Base-by-base conservation (phyloP, 2,113 vertebrate species). In the Oryzias curvinotus region DNA sequence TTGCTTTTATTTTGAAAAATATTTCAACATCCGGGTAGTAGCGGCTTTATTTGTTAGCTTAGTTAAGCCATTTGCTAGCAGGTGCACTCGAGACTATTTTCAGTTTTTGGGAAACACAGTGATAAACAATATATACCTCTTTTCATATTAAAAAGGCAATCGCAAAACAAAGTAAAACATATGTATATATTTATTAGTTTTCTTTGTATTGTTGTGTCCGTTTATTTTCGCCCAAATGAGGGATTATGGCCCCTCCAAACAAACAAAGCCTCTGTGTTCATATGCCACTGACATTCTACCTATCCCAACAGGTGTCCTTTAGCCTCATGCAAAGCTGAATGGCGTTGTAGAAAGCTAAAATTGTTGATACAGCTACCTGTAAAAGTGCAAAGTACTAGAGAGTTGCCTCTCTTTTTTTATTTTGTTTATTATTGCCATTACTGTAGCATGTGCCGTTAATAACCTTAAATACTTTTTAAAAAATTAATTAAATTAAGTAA, bases 221-320 rank as follows among this genome's bases (percentile, higher is more conserved):
- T 36, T 36, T 36, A 36, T 36, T 36, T 36, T 36, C 36, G 8
- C 8, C 36, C 8, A 36, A 36, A 36, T 36, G 36, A 36, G 36
- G 36, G 36, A 36, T 86, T 87, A 57, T 75, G 82, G 88, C 62
- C 55, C 86, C 57, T 8, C 23, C 30, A 52, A 49, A 57, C 63
- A 80, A 62, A 87, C 85, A 88, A 85, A 69, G 81, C 56, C 53
- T 72, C 60, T 23, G 50, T 71, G 63, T 76, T 76, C 79, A 66
- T 45, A 62, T n/a, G n/a, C 66, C 48, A 63, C 68, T 45, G 42
- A 60, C 25, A 45, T 44, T 50, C 68, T 77, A 77, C 76, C 76
- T 79, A 60, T 36, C 45, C 68, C 15, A 3, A 56, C 73, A 68
- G 58, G 63, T 67, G 67, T 71, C 25, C n/a, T 60, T 75, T 65